Conservation (phyloP, 2,888 invertebrate species). For the Corythucha ciliata region DNA sequence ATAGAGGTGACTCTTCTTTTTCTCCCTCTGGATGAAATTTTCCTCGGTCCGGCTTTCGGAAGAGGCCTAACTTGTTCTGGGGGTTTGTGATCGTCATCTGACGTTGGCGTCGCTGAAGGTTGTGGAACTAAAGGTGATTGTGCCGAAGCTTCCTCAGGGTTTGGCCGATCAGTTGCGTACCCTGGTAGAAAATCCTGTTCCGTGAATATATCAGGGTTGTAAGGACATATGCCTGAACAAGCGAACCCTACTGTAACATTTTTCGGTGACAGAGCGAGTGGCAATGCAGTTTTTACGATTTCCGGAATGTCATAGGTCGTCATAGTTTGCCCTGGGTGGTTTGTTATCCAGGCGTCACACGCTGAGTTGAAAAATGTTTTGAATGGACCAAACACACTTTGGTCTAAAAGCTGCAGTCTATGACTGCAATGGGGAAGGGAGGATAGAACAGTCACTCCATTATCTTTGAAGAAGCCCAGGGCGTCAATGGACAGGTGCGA, state of each 20-base stretch:
- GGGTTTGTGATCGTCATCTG: too few relatives aligned
- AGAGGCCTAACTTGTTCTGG: too few relatives aligned
- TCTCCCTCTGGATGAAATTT: too few relatives aligned
- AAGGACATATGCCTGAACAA: neutral
- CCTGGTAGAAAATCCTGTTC: constrained; percentile 5
- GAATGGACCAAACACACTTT: constrained; percentile 36
- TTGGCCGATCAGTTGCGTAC: constrained; percentile 13
- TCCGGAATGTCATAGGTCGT: constrained; percentile 11
- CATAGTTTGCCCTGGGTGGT: constrained; percentile 37
- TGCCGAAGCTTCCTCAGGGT: neutral
- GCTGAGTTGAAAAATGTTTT: constrained; percentile 36
- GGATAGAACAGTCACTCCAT: constrained; percentile 40
- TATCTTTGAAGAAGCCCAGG: constrained; percentile 38
- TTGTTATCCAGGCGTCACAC: constrained; percentile 37
- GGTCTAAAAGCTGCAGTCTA: constrained; percentile 25
- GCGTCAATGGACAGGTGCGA: constrained; percentile 34
- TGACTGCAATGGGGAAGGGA: constrained; percentile 41
- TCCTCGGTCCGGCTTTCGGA: too few relatives aligned
- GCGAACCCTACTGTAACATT: constrained; percentile 7
- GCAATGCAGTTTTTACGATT: too few relatives aligned
- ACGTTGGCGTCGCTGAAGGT: too few relatives aligned
- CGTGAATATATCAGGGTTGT: neutral
- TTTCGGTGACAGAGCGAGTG: neutral
- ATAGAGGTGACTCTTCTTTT: too few relatives aligned
- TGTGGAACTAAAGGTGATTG: too few relatives aligned